A percentile compares a stretch with the other conserved stretches of the same genome.
These are phyloP conservation scores for Melinaea marsaeus DNA, from an alignment of 2,888 invertebrate species.

Conservation along the genomic window DNA sequence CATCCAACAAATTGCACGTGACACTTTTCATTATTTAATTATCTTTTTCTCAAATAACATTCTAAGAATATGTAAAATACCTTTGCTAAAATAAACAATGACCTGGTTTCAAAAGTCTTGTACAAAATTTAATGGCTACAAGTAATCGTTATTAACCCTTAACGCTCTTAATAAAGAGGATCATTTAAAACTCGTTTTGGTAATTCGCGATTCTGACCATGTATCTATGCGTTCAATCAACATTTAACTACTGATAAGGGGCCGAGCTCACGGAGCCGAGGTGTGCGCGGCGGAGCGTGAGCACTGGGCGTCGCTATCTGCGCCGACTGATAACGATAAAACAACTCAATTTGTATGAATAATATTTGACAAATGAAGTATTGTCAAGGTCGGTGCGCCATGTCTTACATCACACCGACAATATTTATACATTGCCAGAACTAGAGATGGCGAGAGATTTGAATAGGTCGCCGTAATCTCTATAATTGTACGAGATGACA, in stretches of 20 bases:
- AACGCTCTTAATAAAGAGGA: background rate
- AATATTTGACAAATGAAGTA: slow-evolving; percentile 53
- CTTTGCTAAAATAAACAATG: background rate
- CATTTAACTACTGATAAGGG: slow-evolving; percentile 14
- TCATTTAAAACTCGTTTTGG: slow-evolving; percentile 15
- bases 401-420: slow-evolving; percentile 54
- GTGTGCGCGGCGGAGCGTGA: background rate
- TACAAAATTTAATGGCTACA: background rate
- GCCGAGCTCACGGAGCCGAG: background rate
- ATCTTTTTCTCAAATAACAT: no score
- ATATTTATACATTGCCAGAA: slow-evolving; percentile 50
- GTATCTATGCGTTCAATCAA: slow-evolving; percentile 10
- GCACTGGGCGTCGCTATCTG: slow-evolving; percentile 12
- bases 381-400: slow-evolving; percentile 60
- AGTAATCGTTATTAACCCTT: background rate
- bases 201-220: slow-evolving; percentile 5
- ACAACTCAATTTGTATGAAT: slow-evolving; percentile 44
- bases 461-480: slow-evolving; percentile 46
- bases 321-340: slow-evolving; percentile 20
- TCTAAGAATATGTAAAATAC: no score
- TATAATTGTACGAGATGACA: slow-evolving; percentile 52
- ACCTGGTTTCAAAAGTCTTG: background rate
- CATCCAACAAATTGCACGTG: no score
- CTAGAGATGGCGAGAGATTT: slow-evolving; percentile 43
- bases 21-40: no score